Evolutionary conservation across 2,888 invertebrate species (phyloP).

Genomic region (Trypoxylon attenuatum): DNA sequence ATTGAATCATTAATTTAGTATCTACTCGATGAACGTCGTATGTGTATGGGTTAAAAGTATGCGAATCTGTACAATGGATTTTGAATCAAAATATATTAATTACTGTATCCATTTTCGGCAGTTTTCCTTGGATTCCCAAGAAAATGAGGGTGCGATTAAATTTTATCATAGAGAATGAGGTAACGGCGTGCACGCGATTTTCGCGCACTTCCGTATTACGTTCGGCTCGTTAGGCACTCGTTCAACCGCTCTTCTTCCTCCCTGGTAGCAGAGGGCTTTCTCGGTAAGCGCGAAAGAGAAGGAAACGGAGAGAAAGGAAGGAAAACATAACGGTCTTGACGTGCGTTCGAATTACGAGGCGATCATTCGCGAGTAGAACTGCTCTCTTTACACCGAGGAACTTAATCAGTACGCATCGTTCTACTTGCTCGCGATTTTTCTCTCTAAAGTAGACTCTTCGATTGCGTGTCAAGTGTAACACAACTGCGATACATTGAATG

Average conservation of each 20-base stretch:
- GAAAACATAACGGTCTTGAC: not conserved
- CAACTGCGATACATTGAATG: not conserved
- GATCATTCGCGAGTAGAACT: conserved; percentile 8
- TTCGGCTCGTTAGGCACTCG: conserved; percentile 43
- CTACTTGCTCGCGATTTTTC: not conserved
- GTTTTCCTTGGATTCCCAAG: no score
- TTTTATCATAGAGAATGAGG: not conserved
- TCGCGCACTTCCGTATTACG: conserved; percentile 52
- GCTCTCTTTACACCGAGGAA: conserved; percentile 11
- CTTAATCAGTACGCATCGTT: conserved; percentile 2
- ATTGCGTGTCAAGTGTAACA: no score
- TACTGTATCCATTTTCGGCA: no score
- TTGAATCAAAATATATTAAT: no score
- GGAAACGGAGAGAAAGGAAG: conserved; percentile 8
- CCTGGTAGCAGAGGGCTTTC: not conserved
- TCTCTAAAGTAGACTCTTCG: not conserved
- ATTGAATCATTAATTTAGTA: no score
- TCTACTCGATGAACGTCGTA: no score
- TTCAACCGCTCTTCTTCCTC: conserved; percentile 12
- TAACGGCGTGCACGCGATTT: not conserved
- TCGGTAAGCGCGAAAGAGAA: not conserved
- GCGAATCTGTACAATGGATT: no score
- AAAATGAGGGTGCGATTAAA: no score
- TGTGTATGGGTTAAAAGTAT: no score
- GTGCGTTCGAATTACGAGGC: not conserved